Evolutionary conservation across 2,113 vertebrate genomes (phyloP).

Genomic region (Oenanthe melanoleuca): DNA sequence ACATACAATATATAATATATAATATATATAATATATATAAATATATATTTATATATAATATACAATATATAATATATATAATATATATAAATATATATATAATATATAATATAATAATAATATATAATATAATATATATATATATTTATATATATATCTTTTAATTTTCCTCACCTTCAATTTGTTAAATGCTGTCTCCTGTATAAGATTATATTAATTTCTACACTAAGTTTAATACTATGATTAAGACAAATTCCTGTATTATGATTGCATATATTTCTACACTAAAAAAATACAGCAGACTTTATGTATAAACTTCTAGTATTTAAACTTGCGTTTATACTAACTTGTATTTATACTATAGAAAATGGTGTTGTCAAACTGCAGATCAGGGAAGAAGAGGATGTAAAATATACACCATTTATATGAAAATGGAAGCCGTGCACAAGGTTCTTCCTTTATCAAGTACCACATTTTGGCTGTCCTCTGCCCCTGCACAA

Average conservation of each 20-base stretch:
- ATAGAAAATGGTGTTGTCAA: neutral
- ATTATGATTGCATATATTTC: neutral
- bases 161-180: neutral
- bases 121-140: no score
- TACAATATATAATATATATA: no score
- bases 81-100: no score
- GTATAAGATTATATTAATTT: neutral
- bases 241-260: neutral
- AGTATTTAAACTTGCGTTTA: neutral
- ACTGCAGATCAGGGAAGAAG: neutral
- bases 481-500: neutral
- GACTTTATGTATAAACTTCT: neutral
- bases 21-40: no score
- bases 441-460: neutral
- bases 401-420: neutral
- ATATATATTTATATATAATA: no score
- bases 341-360: neutral
- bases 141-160: no score
- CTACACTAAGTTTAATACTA: neutral
- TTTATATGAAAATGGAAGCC: neutral
- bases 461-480: neutral
- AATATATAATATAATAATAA: no score
- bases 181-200: neutral
- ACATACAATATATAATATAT: no score
- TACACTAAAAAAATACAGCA: neutral